A percentile compares a stretch with the other conserved stretches of the same genome.
phyloP scores from a whole-genome alignment of 2,888 invertebrate species.

The Nebria brevicollis region DNA sequence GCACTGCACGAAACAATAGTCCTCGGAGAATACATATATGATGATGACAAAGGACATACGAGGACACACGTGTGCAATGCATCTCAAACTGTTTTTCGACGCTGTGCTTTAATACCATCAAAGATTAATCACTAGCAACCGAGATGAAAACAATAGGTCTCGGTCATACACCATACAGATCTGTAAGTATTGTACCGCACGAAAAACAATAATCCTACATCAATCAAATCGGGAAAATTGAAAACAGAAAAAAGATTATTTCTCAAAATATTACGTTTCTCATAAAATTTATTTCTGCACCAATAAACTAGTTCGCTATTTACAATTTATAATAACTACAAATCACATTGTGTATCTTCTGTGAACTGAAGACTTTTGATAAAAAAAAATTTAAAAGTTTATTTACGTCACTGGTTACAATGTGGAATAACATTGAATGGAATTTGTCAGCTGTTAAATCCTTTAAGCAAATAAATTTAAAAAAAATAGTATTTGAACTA shows the following conservation, averaged over 20 bases:
- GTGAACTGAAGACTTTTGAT: no score
- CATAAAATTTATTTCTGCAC: no score
- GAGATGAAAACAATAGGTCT: background rate
- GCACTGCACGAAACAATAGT: conserved; percentile 26
- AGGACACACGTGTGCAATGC: background rate
- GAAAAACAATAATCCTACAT: no score
- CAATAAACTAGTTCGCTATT: no score
- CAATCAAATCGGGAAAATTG: no score
- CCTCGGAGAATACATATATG: background rate
- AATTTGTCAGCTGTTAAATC: background rate
- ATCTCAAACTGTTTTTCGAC: background rate
- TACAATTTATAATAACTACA: no score
- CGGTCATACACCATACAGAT: no score
- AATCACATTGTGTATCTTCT: no score
- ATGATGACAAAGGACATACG: background rate
- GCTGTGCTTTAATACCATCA: background rate
- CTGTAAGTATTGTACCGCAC: no score
- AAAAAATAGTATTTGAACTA: background rate
- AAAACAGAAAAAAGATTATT: no score
- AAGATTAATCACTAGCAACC: background rate
- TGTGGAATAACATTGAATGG: background rate
- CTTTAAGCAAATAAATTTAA: background rate
- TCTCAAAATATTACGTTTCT: no score
- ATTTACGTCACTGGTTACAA: background rate
- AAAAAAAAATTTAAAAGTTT: no score